Percentiles rank a stretch among this genome's conserved stretches.
These are phyloP conservation scores for Helicolenus hilgendorfi DNA, from an alignment of 2,797 vertebrate genomes.

Conservation along the genomic window DNA sequence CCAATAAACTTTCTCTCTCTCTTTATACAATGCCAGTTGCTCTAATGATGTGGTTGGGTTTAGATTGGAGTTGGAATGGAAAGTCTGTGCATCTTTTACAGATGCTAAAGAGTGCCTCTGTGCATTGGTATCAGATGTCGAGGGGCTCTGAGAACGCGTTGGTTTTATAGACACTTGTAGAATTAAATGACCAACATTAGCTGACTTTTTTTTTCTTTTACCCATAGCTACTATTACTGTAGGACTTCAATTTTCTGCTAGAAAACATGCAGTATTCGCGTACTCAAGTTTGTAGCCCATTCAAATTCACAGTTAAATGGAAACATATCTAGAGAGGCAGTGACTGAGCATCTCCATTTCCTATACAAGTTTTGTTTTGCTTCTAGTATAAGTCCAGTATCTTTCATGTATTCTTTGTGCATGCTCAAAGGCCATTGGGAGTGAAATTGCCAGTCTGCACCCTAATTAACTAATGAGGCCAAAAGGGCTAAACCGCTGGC, in stretches of 20 bases:
- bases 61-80: not conserved
- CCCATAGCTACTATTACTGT: not conserved
- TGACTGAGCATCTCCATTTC: not conserved
- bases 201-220: not conserved
- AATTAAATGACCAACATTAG: not conserved
- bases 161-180: not conserved
- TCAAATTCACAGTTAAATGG: not conserved
- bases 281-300: not conserved
- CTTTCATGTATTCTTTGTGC: slow-evolving; percentile 26
- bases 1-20: not conserved
- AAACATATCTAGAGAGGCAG: not conserved
- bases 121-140: not conserved
- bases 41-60: not conserved
- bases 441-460: slow-evolving; percentile 50
- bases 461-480: slow-evolving; percentile 84
- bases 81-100: not conserved
- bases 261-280: too few species aligned
- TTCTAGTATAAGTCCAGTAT: not conserved
- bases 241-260: not conserved
- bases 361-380: slow-evolving; percentile 11
- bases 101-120: not conserved
- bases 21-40: not conserved
- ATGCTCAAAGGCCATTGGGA: slow-evolving; percentile 36
- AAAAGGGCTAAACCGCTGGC: slow-evolving; percentile 52
- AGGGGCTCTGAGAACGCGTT: not conserved